phyloP scores from a whole-genome alignment of 2,113 vertebrate species.

The Oenanthe oenanthe region DNA sequence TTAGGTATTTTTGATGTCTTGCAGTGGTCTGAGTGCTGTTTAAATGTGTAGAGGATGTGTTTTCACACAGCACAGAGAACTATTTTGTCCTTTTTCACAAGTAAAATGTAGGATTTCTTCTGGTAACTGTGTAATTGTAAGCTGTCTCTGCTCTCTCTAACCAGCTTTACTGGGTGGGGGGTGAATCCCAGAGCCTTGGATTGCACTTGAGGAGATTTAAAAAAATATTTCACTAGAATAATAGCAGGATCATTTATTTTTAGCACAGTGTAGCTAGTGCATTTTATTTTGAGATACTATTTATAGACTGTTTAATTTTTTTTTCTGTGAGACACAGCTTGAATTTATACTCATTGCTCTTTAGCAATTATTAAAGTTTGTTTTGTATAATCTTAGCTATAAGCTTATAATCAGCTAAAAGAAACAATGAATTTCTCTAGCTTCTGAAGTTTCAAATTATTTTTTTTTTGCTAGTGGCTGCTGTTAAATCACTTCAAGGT shows the following conservation, averaged over 20 bases:
- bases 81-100: background rate
- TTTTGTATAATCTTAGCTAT: constrained; percentile 6
- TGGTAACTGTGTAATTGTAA: background rate
- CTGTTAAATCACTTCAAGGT: constrained; percentile 9
- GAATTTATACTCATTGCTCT: background rate
- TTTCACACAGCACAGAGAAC: background rate
- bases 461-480: background rate
- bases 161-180: background rate
- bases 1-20: background rate
- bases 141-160: background rate
- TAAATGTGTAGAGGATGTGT: background rate
- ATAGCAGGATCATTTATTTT: constrained; percentile 1
- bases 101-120: background rate
- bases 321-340: background rate
- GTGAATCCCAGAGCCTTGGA: background rate
- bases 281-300: constrained; percentile 15
- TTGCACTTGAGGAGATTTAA: background rate
- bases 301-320: background rate
- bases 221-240: background rate
- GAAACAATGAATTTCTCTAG: background rate
- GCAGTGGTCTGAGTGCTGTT: background rate
- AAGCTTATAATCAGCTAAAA: background rate
- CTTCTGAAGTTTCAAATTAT: background rate
- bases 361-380: constrained; percentile 20
- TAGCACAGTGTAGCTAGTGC: background rate